Evolutionary conservation across 2,888 invertebrate genomes (phyloP), one percentile per base, ranked within the genome.

Genomic region (Subacronicta megacephala): DNA sequence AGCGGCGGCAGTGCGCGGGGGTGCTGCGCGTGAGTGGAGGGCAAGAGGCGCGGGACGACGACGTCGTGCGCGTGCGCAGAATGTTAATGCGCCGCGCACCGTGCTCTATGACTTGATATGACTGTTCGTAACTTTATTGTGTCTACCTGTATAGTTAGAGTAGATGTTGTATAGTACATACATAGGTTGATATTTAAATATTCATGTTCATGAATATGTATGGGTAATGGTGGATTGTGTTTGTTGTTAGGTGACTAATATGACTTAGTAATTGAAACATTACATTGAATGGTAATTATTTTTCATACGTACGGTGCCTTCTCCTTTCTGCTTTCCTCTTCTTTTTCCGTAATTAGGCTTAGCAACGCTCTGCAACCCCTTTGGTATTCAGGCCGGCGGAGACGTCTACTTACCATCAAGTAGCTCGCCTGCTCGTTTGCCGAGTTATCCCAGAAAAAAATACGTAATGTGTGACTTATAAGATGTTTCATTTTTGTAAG

Each of bases 21-120:
- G 45, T 41, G 64, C 47, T 52, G 59, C 62, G 43, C 43, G 47
- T 58, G 51, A 40, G 65, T 55, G 31, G 43, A 41, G 20, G 59
- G 16, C 51, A 40, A 26, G 43, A 55, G 45, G 47, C 58, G 56
- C 61, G 63, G 64, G 55, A 75, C 63, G 79, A 73, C 75, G 78
- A 70, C 77, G 71, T 75, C 62, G 67, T 60, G 62, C 78, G 84
- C 85, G 84, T 83, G 87, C 82, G 78, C 77, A 63, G 87, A 83
- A 87, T 88, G 77, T 73, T 82, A 87, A 88, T 81, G 74, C 56
- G 49, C 55, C 56, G 64, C 71, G 75, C 81, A 81, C 66, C 68
- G 77, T 70, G 62, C 75, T 73, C 71, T 77, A 80, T 74, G 72
- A 75, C 69, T 72, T 67, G 68, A 75, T 72, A 72, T 67, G 75